These are phyloP conservation scores for Hapalemur alaotrensis DNA, from an alignment of 2,797 vertebrate genomes.

Conservation along the genomic window DNA sequence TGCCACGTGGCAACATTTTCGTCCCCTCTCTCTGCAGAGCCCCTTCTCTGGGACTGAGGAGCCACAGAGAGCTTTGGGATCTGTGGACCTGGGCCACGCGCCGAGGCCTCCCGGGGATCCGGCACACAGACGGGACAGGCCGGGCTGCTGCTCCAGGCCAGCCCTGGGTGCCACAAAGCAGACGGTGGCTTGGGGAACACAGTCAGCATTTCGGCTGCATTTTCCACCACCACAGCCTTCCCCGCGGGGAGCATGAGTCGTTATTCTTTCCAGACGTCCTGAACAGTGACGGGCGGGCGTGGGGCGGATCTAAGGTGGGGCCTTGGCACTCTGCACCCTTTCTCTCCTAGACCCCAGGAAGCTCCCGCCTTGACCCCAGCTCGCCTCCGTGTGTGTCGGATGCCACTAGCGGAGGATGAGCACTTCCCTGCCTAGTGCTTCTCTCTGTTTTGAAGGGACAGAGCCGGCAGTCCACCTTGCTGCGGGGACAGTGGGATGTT, in stretches of 20 bases:
- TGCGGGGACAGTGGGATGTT: neutral
- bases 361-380: neutral
- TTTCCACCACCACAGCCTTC: neutral
- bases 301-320: neutral
- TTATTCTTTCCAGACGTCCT: conserved; percentile 7
- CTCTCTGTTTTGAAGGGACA: neutral
- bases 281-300: neutral
- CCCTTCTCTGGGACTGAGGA: neutral
- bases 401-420: neutral
- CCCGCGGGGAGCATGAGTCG: neutral
- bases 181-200: neutral
- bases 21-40: neutral
- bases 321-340: neutral
- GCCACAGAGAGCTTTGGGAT: neutral
- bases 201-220: neutral
- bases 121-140: neutral
- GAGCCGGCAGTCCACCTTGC: neutral
- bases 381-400: rapidly evolving
- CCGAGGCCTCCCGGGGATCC: neutral
- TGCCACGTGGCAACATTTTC: neutral
- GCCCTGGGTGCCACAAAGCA: neutral
- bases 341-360: neutral
- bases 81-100: neutral
- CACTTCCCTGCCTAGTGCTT: neutral
- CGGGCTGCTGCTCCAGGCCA: neutral